Evolutionary conservation across 2,113 vertebrate species (phyloP), one percentile per base, ranked within the genome.

Genomic region (Microtus richardsoni): DNA sequence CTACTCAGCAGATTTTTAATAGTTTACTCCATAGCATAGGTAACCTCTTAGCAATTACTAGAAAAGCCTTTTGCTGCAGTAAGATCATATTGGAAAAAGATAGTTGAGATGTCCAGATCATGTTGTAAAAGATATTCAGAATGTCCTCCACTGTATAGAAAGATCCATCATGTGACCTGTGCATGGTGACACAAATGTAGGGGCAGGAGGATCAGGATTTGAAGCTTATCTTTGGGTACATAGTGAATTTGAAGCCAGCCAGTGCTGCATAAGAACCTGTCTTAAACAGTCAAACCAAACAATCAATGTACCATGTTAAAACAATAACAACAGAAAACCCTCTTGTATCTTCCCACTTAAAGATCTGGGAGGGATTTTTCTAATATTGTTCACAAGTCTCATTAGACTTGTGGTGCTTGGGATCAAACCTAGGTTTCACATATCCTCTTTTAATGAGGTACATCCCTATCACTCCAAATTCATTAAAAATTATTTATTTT

Each of bases 321-420:
- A 62, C n/a, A 62, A 17, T 28, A 82, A 26, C 14, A 92, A 41
- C 26, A 60, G 33, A 33, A 91, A 94, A 77, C 2, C 41, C n/a
- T 62, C 28, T 79, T 26, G 77, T 36, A 86, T 74, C 30, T 95
- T 95, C 64, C 83, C 26, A 80, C 21, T 95, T 84, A 95, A 47
- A 95, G 13, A 83, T 11, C 58, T 39, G 28, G 62, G 84, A 87
- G 52, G 78, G 24, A 90, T 39, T 75, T 73, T 95, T 62, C 47
- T 82, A 84, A 93, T 74, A 19, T 71, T 36, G 74, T 94, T 17
- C 26, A 68, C 16, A 84, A 91, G 64, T 62, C 88, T 84, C 39
- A 91, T 64, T 91, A 93, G 93, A 92, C 5, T 49, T 71, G 64
- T 36, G 12, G 30, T 87, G 19, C 12, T 70, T 49, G 44, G 64